Conservation (phyloP, 2,113 vertebrate genomes). For the Hipposideros armiger region DNA sequence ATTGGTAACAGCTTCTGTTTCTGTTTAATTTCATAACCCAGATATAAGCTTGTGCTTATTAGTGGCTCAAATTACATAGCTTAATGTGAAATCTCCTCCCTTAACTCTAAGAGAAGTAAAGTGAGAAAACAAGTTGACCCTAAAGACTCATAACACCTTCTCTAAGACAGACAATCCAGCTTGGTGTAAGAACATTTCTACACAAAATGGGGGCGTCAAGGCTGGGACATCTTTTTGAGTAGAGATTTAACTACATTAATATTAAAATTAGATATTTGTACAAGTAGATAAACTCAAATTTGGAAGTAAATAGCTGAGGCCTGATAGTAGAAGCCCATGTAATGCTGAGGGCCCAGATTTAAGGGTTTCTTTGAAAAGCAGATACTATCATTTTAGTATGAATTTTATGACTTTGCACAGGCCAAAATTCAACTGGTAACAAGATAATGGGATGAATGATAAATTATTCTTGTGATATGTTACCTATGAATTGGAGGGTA, state of each 20-base stretch:
- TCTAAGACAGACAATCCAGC: not conserved
- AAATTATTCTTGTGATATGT: not conserved
- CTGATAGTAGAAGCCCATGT: not conserved
- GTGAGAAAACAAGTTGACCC: not conserved
- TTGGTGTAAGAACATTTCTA: not conserved
- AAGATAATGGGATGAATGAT: not conserved
- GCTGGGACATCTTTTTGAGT: not conserved
- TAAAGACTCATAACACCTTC: not conserved
- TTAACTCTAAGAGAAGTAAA: not conserved
- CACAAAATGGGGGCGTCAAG: not conserved
- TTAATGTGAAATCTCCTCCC: not conserved
- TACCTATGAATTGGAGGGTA: not conserved
- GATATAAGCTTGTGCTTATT: not conserved
- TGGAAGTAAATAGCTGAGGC: not conserved
- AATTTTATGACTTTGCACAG: not conserved
- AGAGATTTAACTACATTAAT: constrained; percentile 17
- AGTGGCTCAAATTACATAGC: constrained; percentile 9
- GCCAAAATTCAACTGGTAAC: not conserved
- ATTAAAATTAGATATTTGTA: constrained; percentile 29
- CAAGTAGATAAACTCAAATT: constrained; percentile 34
- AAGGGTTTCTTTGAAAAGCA: not conserved
- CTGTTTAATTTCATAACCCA: not conserved
- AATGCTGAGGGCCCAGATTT: not conserved
- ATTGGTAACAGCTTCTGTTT: not conserved
- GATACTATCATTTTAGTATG: not conserved